A percentile compares a stretch with the other conserved stretches of the same genome.
These are phyloP conservation scores for Ispidina picta DNA, from an alignment of 2,797 vertebrate genomes.

Conservation along the genomic window DNA sequence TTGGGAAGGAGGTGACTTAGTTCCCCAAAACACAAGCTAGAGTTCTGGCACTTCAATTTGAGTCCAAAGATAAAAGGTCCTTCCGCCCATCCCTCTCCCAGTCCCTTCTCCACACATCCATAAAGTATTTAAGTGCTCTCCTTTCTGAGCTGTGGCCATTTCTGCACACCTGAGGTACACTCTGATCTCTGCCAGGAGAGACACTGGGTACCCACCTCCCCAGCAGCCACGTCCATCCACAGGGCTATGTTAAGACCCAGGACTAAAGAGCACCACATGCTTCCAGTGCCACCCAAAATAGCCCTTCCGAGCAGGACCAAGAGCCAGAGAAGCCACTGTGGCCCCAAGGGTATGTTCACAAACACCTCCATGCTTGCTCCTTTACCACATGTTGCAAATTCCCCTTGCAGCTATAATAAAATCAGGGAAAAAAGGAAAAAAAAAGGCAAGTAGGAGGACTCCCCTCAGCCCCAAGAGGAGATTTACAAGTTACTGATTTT, in stretches of 20 bases:
- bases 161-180: neutral
- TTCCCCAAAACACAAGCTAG: neutral
- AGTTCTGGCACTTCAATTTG: neutral
- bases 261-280: accelerated
- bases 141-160: neutral
- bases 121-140: accelerated
- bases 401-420: neutral
- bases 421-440: too few relatives aligned
- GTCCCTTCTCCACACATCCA: accelerated
- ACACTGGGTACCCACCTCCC: accelerated
- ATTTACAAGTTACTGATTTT: neutral
- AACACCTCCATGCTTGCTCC: neutral
- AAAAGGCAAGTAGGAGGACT: neutral
- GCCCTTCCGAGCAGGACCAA: neutral
- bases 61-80: neutral
- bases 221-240: neutral
- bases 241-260: accelerated
- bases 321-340: neutral
- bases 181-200: neutral
- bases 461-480: neutral
- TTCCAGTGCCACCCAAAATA: neutral
- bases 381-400: neutral
- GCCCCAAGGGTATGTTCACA: neutral
- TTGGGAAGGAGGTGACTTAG: neutral
- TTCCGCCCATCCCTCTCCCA: neutral